Evolutionary conservation across 2,113 vertebrate species (phyloP), one percentile per base, ranked within the genome.

Genomic region (Corythaixoides concolor): DNA sequence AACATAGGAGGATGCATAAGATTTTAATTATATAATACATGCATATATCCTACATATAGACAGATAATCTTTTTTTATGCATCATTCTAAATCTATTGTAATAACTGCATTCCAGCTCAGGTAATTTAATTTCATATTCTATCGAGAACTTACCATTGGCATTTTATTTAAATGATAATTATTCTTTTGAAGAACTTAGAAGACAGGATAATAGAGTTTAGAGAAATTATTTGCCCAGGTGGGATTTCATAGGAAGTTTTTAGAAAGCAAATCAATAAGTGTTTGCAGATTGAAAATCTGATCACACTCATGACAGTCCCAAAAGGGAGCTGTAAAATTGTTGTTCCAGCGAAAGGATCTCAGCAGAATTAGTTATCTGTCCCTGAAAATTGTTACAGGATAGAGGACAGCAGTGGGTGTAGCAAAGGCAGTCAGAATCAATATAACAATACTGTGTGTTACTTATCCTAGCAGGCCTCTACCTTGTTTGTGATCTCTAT

Each of bases 201-300:
- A 35, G 23, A 83, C 13, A 74, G 24, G 37, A 62, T 63, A 50
- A 88, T 35, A 20, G 47, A 77, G 33, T 92, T 89, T 49, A 70
- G 33, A 90, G n/a, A 59, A 95, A 90, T 76, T 85, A 50, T 59
- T 66, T 2, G 2, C 70, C 55, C 75, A 49, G 75, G 72, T 86
- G 88, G 75, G 87, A 88, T 82, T 95, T 88, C 81, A 49, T 24
- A 39, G 77, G 88, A 96, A 90, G 63, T 86, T 96, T 96, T 94
- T 63, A 75, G 85, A 92, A 96, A 79, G 72, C 60, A 77, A 93
- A 94, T 96, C 93, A 84, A 59, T 93, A 84, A 33, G 35, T 19
- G 43, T 84, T 86, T 93, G 63, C 50, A 89, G 90, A 85, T 88
- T 96, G 79, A 89, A 92, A 96, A 93, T 56, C 90, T 5, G 59